Base-by-base conservation (phyloP, 1,140 invertebrate genomes). In the Eubasilissa regina region DNA sequence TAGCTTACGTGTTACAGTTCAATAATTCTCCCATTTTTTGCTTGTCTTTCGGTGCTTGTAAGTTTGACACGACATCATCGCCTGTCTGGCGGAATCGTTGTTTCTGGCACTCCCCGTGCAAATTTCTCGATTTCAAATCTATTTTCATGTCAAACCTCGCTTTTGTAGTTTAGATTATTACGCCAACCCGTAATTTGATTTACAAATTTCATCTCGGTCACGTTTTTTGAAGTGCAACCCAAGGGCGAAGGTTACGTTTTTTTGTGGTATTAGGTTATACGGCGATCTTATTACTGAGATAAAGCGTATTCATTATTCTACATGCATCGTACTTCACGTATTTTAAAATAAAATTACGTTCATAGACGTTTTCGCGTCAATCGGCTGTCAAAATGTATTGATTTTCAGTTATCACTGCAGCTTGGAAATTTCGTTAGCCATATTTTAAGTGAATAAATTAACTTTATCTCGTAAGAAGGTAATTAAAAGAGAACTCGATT, bases 31-130 rank as follows among this genome's bases (percentile, higher is more conserved):
- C 11, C 58, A 25, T 70, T 35, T 4, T 51, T 47, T 25, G 51
- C 19, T 21, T 1, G 45, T 3, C 17, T 53, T 70, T 53, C 25
- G 12, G 45, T 25, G 17, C 0, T 21, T 64, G 60, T 64, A 64
- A 19, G 66, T 51, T 51, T 70, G 15, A 70, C 45, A 70, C 58
- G 58, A 35, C 58, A 25, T 35, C 8, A 62, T 13, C 58, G 58
- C 58, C 19, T 62, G 58, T 8, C 8, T 8, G 8, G 19, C 25
- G 25, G 25, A 35, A 35, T 35, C 1, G 1, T 51, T 51, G 11
- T 51, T 12, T 51, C 48, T 51, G 48, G 48, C 48, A 13, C 11
- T 51, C 11, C 11, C 11, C 48, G 25, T 35, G 25, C 25, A 35
- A 35, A 35, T 35, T 35, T 35, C 1, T 35, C 25, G 25, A 35